Base-by-base conservation (phyloP, 2,797 vertebrate genomes). In the Smutsia gigantea region DNA sequence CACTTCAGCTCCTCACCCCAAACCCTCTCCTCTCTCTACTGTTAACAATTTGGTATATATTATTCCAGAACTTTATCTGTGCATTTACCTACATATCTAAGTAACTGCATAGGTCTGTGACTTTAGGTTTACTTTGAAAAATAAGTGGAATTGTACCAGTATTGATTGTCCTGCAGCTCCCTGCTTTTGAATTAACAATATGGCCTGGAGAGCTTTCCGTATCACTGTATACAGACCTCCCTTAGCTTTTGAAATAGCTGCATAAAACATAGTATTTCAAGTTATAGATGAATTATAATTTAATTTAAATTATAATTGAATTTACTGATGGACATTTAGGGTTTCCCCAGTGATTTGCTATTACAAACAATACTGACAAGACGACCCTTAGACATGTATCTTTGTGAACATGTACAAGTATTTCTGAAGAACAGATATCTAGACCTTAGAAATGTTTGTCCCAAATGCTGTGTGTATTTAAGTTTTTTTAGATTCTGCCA, bases 151-250 rank as follows among this genome's bases (percentile, higher is more conserved):
- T 71, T 46, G 69, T 49, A 49, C 11, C 18, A 42, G 34, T 37
- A 85, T 34, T 12, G 42, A 63, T 31, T 71, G 7, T 29, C 51
- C 31, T 83, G 18, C 5, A 59, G 79, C 19, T 90, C 77, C 11
- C 72, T 87, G 39, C 15, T 82, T 97, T 39, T 90, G 15, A 94
- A 82, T 95, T 39, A 90, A 78, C 37, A 87, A 25, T 37, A 61
- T 37, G 4, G 25, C 29, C 64, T 74, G 27, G 34, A 78, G n/a
- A 78, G 63, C 3, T 25, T 59, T 59, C 37, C 31, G 34, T 51
- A 91, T 64, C 55, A 75, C 7, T 34, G 71, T 15, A 68, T 19
- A 86, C 21, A 72, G 49, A 51, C 64, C 4, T 93, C 63, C 66
- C n/a, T 84, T 53, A 71, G 31, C 23, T 59, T 87, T 53, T 71